phyloP scores from a whole-genome alignment of 2,888 invertebrate genomes.

The Noctuana brunneofusca region DNA sequence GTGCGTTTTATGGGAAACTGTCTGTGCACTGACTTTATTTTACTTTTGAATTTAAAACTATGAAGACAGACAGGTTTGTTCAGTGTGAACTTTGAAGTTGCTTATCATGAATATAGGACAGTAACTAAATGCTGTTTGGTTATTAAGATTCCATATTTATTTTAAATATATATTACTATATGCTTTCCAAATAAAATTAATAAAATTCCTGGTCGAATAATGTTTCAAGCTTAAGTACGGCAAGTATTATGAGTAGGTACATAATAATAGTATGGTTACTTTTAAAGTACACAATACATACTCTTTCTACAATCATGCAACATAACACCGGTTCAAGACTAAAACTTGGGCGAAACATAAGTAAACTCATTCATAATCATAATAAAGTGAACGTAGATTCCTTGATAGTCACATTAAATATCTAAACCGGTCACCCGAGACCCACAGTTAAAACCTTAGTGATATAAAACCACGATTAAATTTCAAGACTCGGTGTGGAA shows the following conservation, averaged over 20 bases:
- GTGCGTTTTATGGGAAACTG: conserved; percentile 30
- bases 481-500: conserved; percentile 4
- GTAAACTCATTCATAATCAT: conserved; percentile 21
- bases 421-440: conserved; percentile 17
- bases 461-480: conserved; percentile 13
- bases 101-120: background rate
- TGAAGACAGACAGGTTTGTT: background rate
- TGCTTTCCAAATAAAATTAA: background rate
- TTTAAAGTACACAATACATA: background rate
- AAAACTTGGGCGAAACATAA: conserved; percentile 4
- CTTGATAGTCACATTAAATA: conserved; percentile 18
- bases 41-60: conserved; percentile 11
- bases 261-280: too few relatives aligned
- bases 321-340: background rate
- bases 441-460: conserved; percentile 7
- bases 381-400: conserved; percentile 21
- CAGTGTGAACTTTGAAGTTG: background rate
- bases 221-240: too few relatives aligned
- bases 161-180: too few relatives aligned
- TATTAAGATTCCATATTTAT: too few relatives aligned
- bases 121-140: too few relatives aligned
- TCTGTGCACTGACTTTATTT: conserved; percentile 24
- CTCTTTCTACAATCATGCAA: background rate
- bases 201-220: too few relatives aligned
- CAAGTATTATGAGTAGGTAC: too few relatives aligned